Percentiles rank a stretch among this genome's conserved stretches.
Evolutionary conservation across 1,140 invertebrate genomes (phyloP).

Genomic region (Vanessa tameamea): DNA sequence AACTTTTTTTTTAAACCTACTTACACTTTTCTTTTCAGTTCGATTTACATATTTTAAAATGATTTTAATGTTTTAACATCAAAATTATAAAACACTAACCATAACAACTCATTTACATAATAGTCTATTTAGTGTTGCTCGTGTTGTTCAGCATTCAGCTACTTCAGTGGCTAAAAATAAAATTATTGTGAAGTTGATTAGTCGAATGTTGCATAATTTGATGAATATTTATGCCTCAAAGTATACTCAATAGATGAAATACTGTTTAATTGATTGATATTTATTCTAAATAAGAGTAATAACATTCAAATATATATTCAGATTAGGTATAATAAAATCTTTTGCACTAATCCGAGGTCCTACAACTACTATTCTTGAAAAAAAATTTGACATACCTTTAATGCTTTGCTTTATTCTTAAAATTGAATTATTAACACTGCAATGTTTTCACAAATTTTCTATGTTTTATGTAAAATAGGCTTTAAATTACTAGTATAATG

Average conservation of each 20-base stretch:
- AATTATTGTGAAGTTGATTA: slow-evolving; percentile 11
- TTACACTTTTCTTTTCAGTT: neutral
- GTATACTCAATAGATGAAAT: no score
- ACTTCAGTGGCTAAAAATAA: slow-evolving; percentile 13
- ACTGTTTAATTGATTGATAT: no score
- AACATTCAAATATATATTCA: no score
- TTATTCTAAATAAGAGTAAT: no score
- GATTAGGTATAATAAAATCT: no score
- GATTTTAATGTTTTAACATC: neutral
- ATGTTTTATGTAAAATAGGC: neutral
- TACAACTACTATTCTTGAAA: no score
- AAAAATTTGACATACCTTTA: no score
- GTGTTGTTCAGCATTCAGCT: neutral
- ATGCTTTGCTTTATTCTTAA: neutral
- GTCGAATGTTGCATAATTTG: slow-evolving; percentile 13
- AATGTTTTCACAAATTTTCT: neutral
- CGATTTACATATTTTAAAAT: neutral
- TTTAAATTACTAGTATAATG: neutral
- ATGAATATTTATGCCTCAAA: no score
- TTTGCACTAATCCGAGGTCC: no score
- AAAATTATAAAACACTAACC: slow-evolving; percentile 13
- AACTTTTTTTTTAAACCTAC: neutral
- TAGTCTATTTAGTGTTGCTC: slow-evolving; percentile 27
- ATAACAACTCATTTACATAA: slow-evolving; percentile 5
- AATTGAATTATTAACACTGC: neutral